Conservation (phyloP, 2,888 invertebrate species). For the Yponomeuta cagnagella region DNA sequence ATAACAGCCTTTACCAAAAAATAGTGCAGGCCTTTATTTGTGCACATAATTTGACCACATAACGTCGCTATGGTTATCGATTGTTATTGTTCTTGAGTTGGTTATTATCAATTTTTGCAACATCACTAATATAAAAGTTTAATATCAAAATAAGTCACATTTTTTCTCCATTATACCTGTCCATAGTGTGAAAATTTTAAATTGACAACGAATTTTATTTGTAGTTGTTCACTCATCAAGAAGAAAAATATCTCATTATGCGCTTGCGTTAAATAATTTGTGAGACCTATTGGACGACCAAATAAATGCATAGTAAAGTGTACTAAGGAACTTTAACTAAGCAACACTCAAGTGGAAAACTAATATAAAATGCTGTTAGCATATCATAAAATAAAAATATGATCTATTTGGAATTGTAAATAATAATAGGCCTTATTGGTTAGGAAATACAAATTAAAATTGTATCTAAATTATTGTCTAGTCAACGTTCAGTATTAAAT, state of each 20-base stretch:
- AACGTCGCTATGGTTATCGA: no score
- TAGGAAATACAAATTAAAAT: background rate
- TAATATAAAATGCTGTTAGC: conserved; percentile 29
- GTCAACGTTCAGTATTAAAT: conserved; percentile 10
- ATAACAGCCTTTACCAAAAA: no score
- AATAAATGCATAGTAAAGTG: conserved; percentile 31
- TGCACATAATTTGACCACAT: no score
- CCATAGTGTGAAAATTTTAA: background rate
- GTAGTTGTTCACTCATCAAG: background rate
- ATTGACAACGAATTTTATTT: background rate
- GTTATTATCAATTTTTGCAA: no score
- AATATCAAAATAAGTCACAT: no score
- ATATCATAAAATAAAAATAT: conserved; percentile 35
- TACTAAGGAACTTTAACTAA: background rate
- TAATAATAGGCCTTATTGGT: background rate
- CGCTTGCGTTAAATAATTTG: background rate
- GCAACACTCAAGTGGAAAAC: conserved; percentile 1
- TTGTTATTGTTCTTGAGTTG: no score
- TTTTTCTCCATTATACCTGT: no score
- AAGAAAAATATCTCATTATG: conserved; percentile 3
- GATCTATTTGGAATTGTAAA: background rate
- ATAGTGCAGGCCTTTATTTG: no score
- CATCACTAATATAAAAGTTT: no score
- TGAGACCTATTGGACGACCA: conserved; percentile 49
- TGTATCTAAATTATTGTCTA: background rate